Evolutionary conservation across 2,888 invertebrate species (phyloP).

Genomic region (Megamerina dolium): DNA sequence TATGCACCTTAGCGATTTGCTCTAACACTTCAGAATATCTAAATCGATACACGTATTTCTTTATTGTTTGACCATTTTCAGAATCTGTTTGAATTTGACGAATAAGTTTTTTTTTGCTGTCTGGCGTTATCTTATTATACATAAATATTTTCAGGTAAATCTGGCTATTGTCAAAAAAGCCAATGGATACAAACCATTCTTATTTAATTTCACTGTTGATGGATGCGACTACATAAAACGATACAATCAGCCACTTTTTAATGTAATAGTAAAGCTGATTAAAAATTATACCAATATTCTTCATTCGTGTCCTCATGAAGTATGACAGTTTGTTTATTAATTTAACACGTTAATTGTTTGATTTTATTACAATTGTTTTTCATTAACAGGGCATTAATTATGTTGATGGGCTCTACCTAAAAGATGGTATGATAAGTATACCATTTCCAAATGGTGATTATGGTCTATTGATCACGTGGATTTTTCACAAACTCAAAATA

Average conservation of each 20-base stretch:
- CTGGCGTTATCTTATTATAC: too few species aligned
- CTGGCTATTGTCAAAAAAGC: background rate
- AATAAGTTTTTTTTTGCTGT: too few species aligned
- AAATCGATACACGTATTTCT: too few species aligned
- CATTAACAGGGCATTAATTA: conserved; percentile 1
- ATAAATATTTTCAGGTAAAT: background rate
- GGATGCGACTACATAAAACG: background rate
- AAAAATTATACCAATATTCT: conserved; percentile 4
- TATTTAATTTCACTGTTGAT: background rate
- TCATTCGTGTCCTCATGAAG: conserved; percentile 5
- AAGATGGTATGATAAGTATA: background rate
- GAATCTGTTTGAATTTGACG: too few species aligned
- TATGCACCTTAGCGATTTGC: too few species aligned
- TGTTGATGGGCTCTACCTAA: background rate
- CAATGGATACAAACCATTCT: conserved; percentile 9
- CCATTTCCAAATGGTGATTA: conserved; percentile 1
- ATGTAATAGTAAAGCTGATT: background rate
- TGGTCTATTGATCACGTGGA: background rate
- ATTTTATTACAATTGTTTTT: too few species aligned
- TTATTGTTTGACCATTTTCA: too few species aligned
- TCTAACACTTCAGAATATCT: too few species aligned
- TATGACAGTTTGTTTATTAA: too few species aligned
- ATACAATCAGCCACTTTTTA: conserved; percentile 1
- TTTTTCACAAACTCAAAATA: background rate
- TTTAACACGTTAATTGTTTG: too few species aligned